Evolutionary conservation across 1,140 invertebrate genomes (phyloP).

Genomic region (Phymorhynchus buccinoides): DNA sequence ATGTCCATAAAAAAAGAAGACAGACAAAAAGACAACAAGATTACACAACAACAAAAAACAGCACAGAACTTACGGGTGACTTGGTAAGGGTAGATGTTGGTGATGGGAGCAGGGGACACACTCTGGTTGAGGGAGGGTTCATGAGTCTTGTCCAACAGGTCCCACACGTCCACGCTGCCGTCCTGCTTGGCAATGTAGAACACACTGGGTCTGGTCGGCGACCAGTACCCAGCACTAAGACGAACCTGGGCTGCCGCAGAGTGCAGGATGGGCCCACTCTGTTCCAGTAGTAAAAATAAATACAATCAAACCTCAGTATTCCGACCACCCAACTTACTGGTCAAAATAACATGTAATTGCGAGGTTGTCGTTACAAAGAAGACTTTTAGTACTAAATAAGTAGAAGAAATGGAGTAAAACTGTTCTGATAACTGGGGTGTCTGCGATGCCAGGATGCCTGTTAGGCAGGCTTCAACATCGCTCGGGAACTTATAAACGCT

Average conservation of each 20-base stretch:
- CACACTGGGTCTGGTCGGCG: constrained; percentile 72
- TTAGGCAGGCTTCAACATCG: too few species aligned
- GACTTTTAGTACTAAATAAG: constrained; percentile 2
- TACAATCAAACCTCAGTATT: too few species aligned
- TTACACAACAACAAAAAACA: not conserved
- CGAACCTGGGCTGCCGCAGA: constrained; percentile 60
- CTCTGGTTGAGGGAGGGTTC: constrained; percentile 73
- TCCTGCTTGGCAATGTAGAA: constrained; percentile 74
- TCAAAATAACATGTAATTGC: constrained; percentile 5
- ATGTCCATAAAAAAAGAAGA: not conserved
- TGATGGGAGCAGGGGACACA: constrained; percentile 68
- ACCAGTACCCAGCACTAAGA: constrained; percentile 71
- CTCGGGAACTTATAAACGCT: too few species aligned
- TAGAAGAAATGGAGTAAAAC: not conserved
- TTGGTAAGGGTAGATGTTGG: constrained; percentile 66
- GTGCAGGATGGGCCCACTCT: constrained; percentile 71
- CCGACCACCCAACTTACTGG: too few species aligned
- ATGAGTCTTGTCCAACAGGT: constrained; percentile 74
- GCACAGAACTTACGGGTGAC: constrained; percentile 61
- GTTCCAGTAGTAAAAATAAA: constrained; percentile 15
- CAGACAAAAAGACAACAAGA: not conserved
- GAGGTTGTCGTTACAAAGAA: too few species aligned
- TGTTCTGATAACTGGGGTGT: too few species aligned
- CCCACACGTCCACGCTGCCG: constrained; percentile 75
- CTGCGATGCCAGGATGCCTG: too few species aligned